Evolutionary conservation across 2,797 vertebrate species (phyloP).

Genomic region (Notoglanidium macrostoma): DNA sequence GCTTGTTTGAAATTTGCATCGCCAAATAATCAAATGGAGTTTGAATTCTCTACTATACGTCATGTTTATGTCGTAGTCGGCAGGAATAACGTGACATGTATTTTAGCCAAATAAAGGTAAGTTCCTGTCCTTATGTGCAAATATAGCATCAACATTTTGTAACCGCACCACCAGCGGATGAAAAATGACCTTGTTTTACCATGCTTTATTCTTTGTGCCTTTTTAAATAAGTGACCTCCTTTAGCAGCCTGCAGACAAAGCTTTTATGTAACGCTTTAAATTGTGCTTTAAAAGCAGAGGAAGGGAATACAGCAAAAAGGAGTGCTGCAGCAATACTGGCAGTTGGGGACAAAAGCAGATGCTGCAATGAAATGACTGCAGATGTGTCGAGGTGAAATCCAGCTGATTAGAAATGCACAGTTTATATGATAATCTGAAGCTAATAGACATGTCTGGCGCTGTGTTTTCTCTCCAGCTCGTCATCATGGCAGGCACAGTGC

Average conservation of each 20-base stretch:
- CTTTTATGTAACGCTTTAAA: conserved; percentile 23
- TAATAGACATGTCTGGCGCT: neutral
- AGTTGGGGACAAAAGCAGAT: neutral
- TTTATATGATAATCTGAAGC: neutral
- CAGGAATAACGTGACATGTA: neutral
- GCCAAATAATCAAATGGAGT: neutral
- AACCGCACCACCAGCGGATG: neutral
- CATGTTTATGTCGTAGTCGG: neutral
- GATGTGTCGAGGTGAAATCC: neutral
- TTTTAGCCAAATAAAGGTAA: no score
- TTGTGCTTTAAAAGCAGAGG: conserved; percentile 45
- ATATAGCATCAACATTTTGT: neutral
- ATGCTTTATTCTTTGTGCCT: neutral
- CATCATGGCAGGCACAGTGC: conserved; percentile 96
- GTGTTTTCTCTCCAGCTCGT: conserved; percentile 94
- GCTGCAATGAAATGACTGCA: neutral
- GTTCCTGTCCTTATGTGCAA: neutral
- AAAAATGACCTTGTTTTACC: neutral
- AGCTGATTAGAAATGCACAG: neutral
- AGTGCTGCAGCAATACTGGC: neutral
- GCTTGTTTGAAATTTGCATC: neutral
- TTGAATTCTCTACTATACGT: neutral
- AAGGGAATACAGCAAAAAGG: conserved; percentile 42
- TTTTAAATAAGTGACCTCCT: neutral
- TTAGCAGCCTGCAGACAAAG: conserved; percentile 30